Percentiles rank a stretch among this genome's conserved stretches.
phyloP scores from a whole-genome alignment of 2,113 vertebrate genomes.

The Odocoileus virginianus region DNA sequence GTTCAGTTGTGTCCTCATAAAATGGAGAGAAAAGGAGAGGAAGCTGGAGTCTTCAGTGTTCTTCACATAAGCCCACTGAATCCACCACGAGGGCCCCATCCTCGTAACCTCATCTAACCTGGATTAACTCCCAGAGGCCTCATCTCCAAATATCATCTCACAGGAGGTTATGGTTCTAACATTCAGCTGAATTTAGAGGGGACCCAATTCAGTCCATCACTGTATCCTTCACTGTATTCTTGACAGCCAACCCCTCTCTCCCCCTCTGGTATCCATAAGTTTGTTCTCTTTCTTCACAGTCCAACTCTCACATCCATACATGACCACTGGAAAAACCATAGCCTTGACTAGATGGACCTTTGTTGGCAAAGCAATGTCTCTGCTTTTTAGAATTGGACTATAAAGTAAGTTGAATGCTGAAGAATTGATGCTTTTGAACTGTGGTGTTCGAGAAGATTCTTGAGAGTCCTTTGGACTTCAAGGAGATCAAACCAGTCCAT shows the following conservation, averaged over 20 bases:
- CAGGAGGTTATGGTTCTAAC: neutral
- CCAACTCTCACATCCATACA: neutral
- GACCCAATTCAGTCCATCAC: neutral
- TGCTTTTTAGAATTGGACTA: neutral
- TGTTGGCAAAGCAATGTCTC: neutral
- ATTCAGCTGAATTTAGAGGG: no score
- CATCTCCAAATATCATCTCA: neutral
- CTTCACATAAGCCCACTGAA: neutral
- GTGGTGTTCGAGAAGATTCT: neutral
- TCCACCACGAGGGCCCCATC: neutral
- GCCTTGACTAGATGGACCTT: rapidly evolving
- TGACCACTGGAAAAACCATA: neutral
- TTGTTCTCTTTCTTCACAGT: neutral
- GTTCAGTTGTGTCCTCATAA: neutral
- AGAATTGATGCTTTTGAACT: neutral
- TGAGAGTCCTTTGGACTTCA: neutral
- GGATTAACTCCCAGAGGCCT: neutral
- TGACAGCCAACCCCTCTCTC: neutral
- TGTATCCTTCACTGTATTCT: neutral
- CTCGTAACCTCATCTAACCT: neutral
- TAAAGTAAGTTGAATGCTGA: rapidly evolving
- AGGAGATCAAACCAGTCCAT: neutral
- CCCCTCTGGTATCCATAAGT: neutral
- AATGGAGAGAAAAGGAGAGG: neutral
- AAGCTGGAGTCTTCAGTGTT: neutral